These are phyloP conservation scores for Dyspetes luteomarginatus DNA, from an alignment of 2,888 invertebrate species.

Conservation along the genomic window DNA sequence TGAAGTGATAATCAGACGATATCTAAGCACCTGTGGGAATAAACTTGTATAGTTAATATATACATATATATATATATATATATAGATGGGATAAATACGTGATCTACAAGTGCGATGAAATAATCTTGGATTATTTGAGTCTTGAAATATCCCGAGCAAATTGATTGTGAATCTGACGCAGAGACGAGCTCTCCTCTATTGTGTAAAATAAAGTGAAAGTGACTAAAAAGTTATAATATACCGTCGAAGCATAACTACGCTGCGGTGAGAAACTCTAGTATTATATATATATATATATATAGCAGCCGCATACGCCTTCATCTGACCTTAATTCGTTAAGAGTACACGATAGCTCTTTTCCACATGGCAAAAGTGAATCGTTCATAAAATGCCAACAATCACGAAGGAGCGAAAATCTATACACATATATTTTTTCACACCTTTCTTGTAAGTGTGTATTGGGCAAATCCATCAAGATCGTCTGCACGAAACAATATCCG, in stretches of 20 bases:
- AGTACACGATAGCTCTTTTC: conserved; percentile 43
- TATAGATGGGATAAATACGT: conserved; percentile 10
- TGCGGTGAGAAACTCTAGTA: conserved; percentile 31
- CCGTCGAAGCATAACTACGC: conserved; percentile 21
- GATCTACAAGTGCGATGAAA: conserved; percentile 39
- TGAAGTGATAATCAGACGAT: not conserved
- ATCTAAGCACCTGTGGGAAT: not conserved
- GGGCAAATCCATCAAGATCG: conserved; percentile 21
- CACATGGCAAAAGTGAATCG: not conserved
- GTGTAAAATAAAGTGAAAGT: conserved; percentile 64
- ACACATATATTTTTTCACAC: conserved; percentile 9
- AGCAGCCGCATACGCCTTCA: conserved; percentile 39
- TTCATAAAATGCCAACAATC: conserved; percentile 64
- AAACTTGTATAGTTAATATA: too few species aligned
- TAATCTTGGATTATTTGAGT: conserved; percentile 30
- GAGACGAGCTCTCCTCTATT: conserved; percentile 41
- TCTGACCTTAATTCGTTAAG: conserved; percentile 65
- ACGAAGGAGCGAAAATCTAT: conserved; percentile 42
- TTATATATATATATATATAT: conserved; percentile 7
- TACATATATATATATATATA: too few species aligned
- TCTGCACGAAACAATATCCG: conserved; percentile 49
- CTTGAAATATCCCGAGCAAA: conserved; percentile 14
- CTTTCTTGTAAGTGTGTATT: conserved; percentile 43
- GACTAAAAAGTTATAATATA: conserved; percentile 25
- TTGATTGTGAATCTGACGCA: conserved; percentile 18